Base-by-base conservation (phyloP, 2,113 vertebrate genomes). In the human (Homo sapiens) region DNA sequence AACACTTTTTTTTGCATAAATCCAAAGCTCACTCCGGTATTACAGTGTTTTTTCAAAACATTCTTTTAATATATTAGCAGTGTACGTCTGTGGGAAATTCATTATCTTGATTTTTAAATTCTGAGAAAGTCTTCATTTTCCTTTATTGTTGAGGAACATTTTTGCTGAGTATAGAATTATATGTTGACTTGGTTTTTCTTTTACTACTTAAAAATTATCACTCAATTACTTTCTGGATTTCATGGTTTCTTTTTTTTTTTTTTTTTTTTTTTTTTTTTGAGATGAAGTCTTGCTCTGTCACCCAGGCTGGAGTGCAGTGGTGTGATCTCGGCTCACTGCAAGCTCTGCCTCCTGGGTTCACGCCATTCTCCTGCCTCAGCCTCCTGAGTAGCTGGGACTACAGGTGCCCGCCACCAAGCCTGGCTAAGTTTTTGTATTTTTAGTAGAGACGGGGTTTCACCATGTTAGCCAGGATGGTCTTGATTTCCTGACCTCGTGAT, bases 241-340 rank as follows among this genome's bases (percentile, higher is more conserved):
- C 9, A 27, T 38, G 45, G 20, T 52, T 52, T 61, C 9, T 27
- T 5, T 3, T 40, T 55, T 18, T 18, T 18, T 52, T 52, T n/a
- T n/a, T n/a, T n/a, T n/a, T 52, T 52, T 52, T 52, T 40, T 40
- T 40, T 55, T 18, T 55, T 55, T 55, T 52, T 55, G 52, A 55
- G 52, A 18, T 6, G 1, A 5, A 55, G 52, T 55, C 52, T 55
- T 0, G 17, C 6, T 7, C 17, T 20, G 52, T 55, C 0, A 0
- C 52, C 52, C 52, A 20, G 52, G 52, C 52, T 55, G 52, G 17
- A 55, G 52, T 55, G 17, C 17, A 55, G 52, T 55, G 17, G 17
- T 17, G 0, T 0, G 17, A 55, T 55, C 52, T 55, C 1, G 0
- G 52, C 52, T 18, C 52, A 55, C 52, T 6, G 52, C 52, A 55